These are phyloP conservation scores for Euura saliciscinereae DNA, from an alignment of 1,140 invertebrate genomes.

Conservation along the genomic window DNA sequence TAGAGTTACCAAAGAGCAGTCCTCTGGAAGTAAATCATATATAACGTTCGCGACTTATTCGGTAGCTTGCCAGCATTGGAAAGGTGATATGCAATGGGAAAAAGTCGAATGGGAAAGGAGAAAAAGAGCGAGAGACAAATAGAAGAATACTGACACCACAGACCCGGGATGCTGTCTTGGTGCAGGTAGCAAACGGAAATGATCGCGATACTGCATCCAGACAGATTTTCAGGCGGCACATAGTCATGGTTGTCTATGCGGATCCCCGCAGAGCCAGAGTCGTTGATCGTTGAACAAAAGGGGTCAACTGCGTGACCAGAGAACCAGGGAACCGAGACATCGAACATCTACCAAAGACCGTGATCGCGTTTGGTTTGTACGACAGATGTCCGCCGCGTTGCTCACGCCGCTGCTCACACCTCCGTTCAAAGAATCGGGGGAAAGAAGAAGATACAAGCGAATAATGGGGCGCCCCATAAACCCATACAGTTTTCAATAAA, in stretches of 20 bases:
- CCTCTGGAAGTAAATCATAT: background rate
- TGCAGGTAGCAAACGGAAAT: background rate
- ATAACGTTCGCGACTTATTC: constrained; percentile 14
- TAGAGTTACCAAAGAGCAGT: background rate
- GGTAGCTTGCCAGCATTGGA: constrained; percentile 17
- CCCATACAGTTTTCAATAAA: constrained; percentile 5
- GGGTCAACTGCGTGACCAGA: background rate
- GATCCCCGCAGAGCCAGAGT: background rate
- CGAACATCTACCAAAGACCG: background rate
- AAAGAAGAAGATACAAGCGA: background rate
- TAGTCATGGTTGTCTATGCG: background rate
- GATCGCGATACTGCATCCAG: background rate
- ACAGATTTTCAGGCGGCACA: background rate
- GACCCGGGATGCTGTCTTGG: background rate
- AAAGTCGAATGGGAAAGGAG: constrained; percentile 10
- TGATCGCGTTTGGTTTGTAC: background rate
- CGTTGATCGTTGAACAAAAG: background rate
- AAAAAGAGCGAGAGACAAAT: constrained; percentile 13
- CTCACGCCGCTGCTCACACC: constrained; percentile 6
- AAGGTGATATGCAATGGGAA: constrained; percentile 24
- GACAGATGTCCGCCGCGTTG: background rate
- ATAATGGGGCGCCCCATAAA: constrained; percentile 1
- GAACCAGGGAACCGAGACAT: background rate
- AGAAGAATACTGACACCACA: constrained; percentile 16
- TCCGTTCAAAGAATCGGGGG: background rate